These are phyloP conservation scores for Caenorhabditis sp. DNA, from an alignment of 2,888 invertebrate genomes.

Conservation along the genomic window DNA sequence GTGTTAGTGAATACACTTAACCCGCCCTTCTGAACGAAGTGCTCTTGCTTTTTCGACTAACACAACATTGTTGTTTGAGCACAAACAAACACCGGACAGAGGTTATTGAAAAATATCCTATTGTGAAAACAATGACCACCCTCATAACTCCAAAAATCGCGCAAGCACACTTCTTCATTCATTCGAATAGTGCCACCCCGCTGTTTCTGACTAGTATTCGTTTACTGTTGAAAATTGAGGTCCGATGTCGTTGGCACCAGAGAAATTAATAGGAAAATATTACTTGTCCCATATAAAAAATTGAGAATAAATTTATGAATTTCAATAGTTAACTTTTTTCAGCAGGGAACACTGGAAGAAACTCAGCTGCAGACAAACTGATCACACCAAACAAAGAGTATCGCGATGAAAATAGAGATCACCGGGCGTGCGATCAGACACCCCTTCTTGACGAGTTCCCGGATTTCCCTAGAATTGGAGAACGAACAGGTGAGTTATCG, in stretches of 20 bases:
- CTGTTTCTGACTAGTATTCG: too few relatives aligned
- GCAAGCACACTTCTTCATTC: background rate
- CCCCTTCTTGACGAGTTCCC: constrained; percentile 63
- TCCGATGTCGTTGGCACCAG: too few relatives aligned
- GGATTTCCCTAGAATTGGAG: constrained; percentile 58
- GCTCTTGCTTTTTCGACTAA: constrained; percentile 29
- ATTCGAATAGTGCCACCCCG: too few relatives aligned
- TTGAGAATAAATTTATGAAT: too few relatives aligned
- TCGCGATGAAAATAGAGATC: constrained; percentile 1
- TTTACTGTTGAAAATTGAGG: too few relatives aligned
- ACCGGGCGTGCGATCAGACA: too few relatives aligned
- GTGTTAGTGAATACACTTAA: constrained; percentile 13
- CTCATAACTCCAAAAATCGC: constrained; percentile 3
- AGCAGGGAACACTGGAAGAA: too few relatives aligned
- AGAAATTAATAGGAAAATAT: too few relatives aligned
- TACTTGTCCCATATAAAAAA: too few relatives aligned
- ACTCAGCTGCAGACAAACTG: background rate
- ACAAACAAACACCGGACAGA: constrained; percentile 41
- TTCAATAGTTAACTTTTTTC: too few relatives aligned
- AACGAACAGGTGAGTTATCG: constrained; percentile 42
- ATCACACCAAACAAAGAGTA: constrained; percentile 2
- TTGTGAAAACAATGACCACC: constrained; percentile 14
- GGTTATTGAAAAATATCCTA: constrained; percentile 34
- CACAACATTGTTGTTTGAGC: constrained; percentile 43
- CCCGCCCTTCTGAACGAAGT: constrained; percentile 31